Conservation (phyloP, 2,888 invertebrate genomes). For the Neocrepidodera transversa region DNA sequence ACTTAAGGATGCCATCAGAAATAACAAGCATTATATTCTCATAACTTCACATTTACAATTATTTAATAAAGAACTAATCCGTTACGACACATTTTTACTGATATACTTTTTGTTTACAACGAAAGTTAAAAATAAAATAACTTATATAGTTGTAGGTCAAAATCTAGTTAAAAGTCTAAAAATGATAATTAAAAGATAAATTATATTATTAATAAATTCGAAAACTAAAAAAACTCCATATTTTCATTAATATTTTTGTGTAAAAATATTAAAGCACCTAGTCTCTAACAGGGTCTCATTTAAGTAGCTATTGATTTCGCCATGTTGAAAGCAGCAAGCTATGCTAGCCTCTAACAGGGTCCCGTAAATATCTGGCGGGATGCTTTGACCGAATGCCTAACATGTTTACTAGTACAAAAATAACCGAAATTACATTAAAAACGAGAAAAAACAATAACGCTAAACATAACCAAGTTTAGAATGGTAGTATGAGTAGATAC, state of each 20-base stretch:
- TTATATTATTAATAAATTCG: background rate
- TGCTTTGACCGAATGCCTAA: slow-evolving; percentile 43
- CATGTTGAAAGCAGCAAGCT: slow-evolving; percentile 52
- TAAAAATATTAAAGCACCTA: no score
- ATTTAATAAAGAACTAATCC: no score
- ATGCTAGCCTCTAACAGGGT: slow-evolving; percentile 56
- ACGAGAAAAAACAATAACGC: slow-evolving; percentile 10
- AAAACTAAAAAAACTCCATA: background rate
- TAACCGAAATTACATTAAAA: slow-evolving; percentile 23
- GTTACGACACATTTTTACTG: no score
- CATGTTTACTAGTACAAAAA: slow-evolving; percentile 49
- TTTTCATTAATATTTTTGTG: background rate
- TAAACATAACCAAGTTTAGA: no score
- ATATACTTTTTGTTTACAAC: no score
- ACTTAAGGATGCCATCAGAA: background rate
- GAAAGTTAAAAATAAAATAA: no score
- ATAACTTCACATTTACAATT: no score
- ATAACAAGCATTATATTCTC: background rate
- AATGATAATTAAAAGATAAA: no score
- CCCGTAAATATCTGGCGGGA: slow-evolving; percentile 55
- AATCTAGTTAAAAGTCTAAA: no score
- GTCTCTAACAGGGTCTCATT: slow-evolving; percentile 40
- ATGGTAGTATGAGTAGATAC: no score
- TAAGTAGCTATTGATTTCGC: slow-evolving; percentile 52
- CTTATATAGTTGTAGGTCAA: no score